Evolutionary conservation across 2,888 invertebrate species (phyloP), one percentile per base, ranked within the genome.

Genomic region (Limnephilus rhombicus): DNA sequence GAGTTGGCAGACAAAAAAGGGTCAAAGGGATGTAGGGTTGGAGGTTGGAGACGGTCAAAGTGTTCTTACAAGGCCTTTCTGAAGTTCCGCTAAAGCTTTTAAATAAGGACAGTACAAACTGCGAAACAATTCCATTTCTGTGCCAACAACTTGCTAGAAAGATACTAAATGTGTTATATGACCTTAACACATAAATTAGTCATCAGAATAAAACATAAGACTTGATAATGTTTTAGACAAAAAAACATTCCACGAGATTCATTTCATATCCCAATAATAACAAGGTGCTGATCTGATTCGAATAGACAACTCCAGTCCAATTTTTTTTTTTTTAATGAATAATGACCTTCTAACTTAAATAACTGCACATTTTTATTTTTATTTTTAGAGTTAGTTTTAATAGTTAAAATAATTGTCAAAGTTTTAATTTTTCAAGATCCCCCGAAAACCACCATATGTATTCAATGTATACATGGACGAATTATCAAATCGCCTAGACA

Each of bases 1-100:
- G 49, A 86, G 86, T 45, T 49, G 86, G 86, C 86, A 86, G 86
- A 86, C 86, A 86, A 86, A 86, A 86, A 86, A 86, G 86, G 86
- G 41, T 86, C 86, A 49, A 45, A 86, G 86, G 86, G 86, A 24
- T 37, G 45, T 24, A 86, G 86, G 86, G 86, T 45, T 45, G 86
- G 29, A n/a, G 83, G 41, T 68, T n/a, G n/a, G 68, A 68, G 68
- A 68, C 68, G 68, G 68, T 68, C 68, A 68, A 68, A 68, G 68
- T 68, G 68, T 68, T 68, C 68, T 68, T 68, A n/a, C 68, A 68
- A 68, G 68, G 83, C 83, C 24, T 41, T 83, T 37, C 37, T 41
- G 34, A 83, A 83, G 83, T 83, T 83, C 37, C n/a, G 37, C 82
- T 83, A 41, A 83, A 83, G 83, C 83, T 83, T 83, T 83, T 83